Conservation (phyloP, 2,797 vertebrate species). For the Pantherophis alleghaniensis region DNA sequence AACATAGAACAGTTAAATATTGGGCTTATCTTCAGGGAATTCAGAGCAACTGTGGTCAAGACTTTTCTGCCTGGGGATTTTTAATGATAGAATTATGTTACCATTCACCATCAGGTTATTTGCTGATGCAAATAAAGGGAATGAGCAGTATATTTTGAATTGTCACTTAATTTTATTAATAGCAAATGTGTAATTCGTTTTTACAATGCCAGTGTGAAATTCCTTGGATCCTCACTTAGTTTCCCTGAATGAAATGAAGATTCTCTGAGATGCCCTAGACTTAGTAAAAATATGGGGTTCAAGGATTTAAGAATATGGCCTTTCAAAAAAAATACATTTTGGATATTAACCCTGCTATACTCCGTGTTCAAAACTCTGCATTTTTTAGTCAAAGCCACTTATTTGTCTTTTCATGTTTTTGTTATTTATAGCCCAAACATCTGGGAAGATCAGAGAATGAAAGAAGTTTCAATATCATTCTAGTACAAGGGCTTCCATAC, state of each 20-base stretch:
- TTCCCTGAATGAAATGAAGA: not conserved
- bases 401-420: not conserved
- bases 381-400: not conserved
- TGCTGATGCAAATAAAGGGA: not conserved
- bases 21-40: not conserved
- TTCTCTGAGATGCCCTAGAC: not conserved
- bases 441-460: no score
- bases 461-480: not conserved
- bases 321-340: no score
- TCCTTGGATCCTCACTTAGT: not conserved
- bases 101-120: not conserved
- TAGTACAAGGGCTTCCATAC: not conserved
- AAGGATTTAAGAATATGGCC: no score
- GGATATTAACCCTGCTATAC: no score
- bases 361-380: not conserved
- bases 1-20: not conserved
- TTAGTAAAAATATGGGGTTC: no score
- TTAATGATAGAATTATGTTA: not conserved
- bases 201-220: not conserved
- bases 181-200: not conserved
- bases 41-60: not conserved
- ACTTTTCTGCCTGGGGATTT: not conserved
- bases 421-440: not conserved
- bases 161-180: not conserved
- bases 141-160: not conserved